These are phyloP conservation scores for Perca flavescens DNA, from an alignment of 2,113 vertebrate genomes.

Conservation along the genomic window DNA sequence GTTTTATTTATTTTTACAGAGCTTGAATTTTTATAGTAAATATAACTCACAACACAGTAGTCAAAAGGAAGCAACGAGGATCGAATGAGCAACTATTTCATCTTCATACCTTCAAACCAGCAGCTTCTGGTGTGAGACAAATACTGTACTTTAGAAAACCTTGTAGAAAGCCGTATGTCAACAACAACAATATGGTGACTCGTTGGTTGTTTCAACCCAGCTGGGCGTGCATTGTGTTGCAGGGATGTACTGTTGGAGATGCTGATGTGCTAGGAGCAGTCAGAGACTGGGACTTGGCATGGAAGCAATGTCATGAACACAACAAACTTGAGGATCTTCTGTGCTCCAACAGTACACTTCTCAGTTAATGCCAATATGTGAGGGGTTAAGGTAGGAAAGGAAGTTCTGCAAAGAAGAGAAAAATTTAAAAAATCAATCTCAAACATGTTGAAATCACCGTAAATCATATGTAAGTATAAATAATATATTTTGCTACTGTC, in stretches of 20 bases:
- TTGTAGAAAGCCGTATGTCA: conserved; percentile 50
- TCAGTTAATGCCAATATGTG: conserved; percentile 70
- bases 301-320: conserved; percentile 56
- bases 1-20: conserved; percentile 49
- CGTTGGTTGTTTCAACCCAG: conserved; percentile 48
- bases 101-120: conserved; percentile 56
- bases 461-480: neutral
- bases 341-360: conserved; percentile 67
- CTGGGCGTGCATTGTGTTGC: conserved; percentile 55
- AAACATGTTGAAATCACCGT: conserved; percentile 1
- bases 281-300: conserved; percentile 61
- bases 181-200: conserved; percentile 38
- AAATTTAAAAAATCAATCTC: neutral
- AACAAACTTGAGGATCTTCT: conserved; percentile 57
- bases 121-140: conserved; percentile 44
- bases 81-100: conserved; percentile 53
- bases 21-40: conserved; percentile 57
- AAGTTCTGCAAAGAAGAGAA: conserved; percentile 70
- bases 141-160: conserved; percentile 46
- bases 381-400: conserved; percentile 69
- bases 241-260: conserved; percentile 51
- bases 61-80: conserved; percentile 49
- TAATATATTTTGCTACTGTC: neutral
- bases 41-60: conserved; percentile 55
- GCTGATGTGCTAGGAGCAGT: conserved; percentile 55